Evolutionary conservation across 2,888 invertebrate species (phyloP).

Genomic region (Lepidochrysops patricia): DNA sequence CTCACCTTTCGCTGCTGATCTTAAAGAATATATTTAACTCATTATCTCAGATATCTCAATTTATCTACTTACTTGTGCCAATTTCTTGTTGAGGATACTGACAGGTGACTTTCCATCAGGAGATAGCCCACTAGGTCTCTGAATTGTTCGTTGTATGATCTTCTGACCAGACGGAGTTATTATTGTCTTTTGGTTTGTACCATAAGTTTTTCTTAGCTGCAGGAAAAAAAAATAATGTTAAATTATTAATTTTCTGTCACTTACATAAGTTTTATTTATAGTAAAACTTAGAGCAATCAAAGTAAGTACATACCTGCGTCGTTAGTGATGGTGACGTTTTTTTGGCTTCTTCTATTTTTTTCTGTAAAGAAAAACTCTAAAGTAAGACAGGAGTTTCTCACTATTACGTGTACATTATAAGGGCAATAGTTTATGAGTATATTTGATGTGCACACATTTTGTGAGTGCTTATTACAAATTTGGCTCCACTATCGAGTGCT

Average conservation of each 20-base stretch:
- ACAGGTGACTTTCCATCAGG: slow-evolving; percentile 54
- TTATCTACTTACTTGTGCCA: slow-evolving; percentile 45
- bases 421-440: too few relatives aligned
- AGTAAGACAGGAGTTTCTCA: too few relatives aligned
- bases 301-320: slow-evolving; percentile 36
- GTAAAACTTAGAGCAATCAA: background rate
- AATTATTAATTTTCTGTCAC: background rate
- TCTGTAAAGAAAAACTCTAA: slow-evolving; percentile 34
- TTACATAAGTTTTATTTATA: background rate
- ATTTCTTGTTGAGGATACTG: slow-evolving; percentile 58
- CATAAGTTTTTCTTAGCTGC: slow-evolving; percentile 50
- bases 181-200: slow-evolving; percentile 46
- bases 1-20: too few relatives aligned
- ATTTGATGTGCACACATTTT: too few relatives aligned
- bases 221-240: background rate
- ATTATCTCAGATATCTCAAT: background rate
- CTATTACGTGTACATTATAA: too few relatives aligned
- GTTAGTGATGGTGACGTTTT: slow-evolving; percentile 41
- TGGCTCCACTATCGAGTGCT: too few relatives aligned
- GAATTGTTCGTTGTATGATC: slow-evolving; percentile 68
- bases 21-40: too few relatives aligned
- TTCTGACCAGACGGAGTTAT: slow-evolving; percentile 71
- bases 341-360: slow-evolving; percentile 57
- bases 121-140: slow-evolving; percentile 38
- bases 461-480: too few relatives aligned